A percentile compares a stretch with the other conserved stretches of the same genome.
Conservation (phyloP, 1,140 invertebrate species). For the Belonocnema kinseyi region DNA sequence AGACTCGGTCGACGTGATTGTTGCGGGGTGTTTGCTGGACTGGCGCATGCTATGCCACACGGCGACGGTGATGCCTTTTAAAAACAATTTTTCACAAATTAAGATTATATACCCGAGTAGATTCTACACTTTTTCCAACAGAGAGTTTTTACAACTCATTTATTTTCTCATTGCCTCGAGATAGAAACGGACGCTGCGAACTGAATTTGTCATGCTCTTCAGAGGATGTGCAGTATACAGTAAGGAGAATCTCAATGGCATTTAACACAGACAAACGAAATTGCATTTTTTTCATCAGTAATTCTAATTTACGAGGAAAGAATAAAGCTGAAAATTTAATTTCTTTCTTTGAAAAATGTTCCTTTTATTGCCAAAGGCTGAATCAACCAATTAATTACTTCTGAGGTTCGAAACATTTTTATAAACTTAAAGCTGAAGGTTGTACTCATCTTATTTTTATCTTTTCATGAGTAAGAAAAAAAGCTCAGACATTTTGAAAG, state of each 20-base stretch:
- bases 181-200: background rate
- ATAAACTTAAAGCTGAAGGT: background rate
- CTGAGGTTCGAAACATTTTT: background rate
- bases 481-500: no score
- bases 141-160: background rate
- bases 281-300: background rate
- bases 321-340: conserved; percentile 12
- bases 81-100: conserved; percentile 28
- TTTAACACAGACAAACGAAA: background rate
- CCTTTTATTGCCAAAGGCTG: background rate
- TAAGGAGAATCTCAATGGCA: background rate
- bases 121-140: background rate
- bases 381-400: background rate
- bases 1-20: conserved; percentile 78
- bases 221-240: background rate
- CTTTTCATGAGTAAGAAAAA: no score
- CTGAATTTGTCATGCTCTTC: background rate
- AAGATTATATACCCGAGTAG: background rate
- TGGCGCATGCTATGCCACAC: conserved; percentile 64
- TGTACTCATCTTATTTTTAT: no score
- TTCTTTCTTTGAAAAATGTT: background rate
- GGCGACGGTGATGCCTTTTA: conserved; percentile 80
- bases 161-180: conserved; percentile 7
- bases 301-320: background rate
- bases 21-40: conserved; percentile 69